Evolutionary conservation across 2,113 vertebrate genomes (phyloP), one percentile per base, ranked within the genome.

Genomic region (Rhinopomastus cyanomelas): DNA sequence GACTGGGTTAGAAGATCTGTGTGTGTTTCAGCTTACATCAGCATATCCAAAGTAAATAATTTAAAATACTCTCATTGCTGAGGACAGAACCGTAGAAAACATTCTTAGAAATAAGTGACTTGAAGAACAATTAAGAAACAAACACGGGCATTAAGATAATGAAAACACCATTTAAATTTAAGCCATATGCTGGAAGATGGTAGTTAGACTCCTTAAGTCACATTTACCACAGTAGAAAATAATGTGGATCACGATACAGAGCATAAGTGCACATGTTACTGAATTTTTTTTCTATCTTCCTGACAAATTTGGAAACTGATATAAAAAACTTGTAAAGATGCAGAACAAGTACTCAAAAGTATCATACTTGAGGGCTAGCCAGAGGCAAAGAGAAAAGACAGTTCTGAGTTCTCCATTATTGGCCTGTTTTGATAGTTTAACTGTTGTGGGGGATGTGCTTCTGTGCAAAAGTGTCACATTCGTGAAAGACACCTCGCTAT

Each of bases 331-430:
- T 75, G 30, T 39, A 91, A 93, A 85, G 72, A 86, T 57, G 65
- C 89, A 91, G 66, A 94, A 76, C 62, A 75, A 81, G 36, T 78
- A 78, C 65, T 91, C 77, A 49, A 61, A 92, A 90, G 77, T 64
- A 84, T 72, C 76, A 84, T 81, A 96, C 55, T 88, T 73, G 77
- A 94, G 76, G 93, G 59, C 62, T 90, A 94, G 88, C 69, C 92
- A 91, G 88, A 92, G 83, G 90, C 36, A 46, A 88, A 88, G 85
- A 94, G 69, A 86, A 61, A 91, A 95, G 85, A 91, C 69, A 72
- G 42, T 66, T 91, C 77, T 75, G 71, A 85, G 61, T 75, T 89
- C 57, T 87, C 85, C 48, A 62, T 87, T 89, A 94, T 32, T 67
- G 88, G 85, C 67, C 80, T 88, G 49, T 86, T 95, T 88, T 92